These are phyloP conservation scores for Liparis tanakae DNA, from an alignment of 2,797 vertebrate genomes.

Conservation along the genomic window DNA sequence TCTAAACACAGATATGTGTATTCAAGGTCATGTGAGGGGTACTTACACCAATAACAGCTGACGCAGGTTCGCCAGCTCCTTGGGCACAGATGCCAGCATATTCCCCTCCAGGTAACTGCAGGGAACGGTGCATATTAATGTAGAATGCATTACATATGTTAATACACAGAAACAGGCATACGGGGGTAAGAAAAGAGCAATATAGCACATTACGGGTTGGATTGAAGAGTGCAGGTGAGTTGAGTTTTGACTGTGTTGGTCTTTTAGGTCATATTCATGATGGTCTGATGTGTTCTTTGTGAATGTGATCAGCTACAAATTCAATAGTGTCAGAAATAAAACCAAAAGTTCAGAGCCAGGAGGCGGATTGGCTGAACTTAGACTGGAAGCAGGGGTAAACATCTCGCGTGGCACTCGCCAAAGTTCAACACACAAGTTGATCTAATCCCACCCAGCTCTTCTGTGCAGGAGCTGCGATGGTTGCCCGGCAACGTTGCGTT, in stretches of 20 bases:
- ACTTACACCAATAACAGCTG: constrained; percentile 96
- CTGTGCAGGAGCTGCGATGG: background rate
- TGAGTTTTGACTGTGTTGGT: background rate
- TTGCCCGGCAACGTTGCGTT: no score
- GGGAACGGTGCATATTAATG: constrained; percentile 50
- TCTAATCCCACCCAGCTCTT: background rate
- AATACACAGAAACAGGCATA: constrained; percentile 17
- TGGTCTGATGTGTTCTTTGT: background rate
- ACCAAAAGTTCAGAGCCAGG: background rate
- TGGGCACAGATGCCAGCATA: constrained; percentile 91
- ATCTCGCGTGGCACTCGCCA: background rate
- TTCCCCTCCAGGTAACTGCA: constrained; percentile 98
- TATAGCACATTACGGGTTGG: constrained; percentile 6
- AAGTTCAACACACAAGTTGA: background rate
- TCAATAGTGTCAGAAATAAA: background rate
- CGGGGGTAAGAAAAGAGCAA: background rate
- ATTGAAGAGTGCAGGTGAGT: background rate
- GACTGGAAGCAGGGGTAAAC: background rate
- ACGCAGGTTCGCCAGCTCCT: constrained; percentile 89
- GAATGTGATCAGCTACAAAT: background rate
- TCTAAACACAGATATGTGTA: background rate
- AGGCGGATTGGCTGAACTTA: background rate
- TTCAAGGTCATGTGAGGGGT: constrained; percentile 53
- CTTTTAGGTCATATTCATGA: background rate
- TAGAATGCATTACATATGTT: constrained; percentile 2